Percentiles rank a stretch among this genome's conserved stretches.
These are phyloP conservation scores for Ochotona princeps DNA, from an alignment of 2,113 vertebrate species.

Conservation along the genomic window DNA sequence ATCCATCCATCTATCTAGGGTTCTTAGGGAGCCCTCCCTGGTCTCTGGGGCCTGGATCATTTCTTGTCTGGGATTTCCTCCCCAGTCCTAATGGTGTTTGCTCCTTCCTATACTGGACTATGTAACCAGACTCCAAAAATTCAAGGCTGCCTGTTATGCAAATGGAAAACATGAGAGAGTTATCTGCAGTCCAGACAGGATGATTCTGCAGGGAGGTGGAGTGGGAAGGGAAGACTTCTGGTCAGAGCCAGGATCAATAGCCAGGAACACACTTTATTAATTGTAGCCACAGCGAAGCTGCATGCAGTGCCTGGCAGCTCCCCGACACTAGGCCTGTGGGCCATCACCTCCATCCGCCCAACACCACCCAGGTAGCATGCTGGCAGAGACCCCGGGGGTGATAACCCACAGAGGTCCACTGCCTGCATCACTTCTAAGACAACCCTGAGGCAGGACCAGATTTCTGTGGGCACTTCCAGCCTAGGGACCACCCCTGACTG, in stretches of 20 bases:
- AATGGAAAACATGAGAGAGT: not conserved
- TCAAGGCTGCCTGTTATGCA: not conserved
- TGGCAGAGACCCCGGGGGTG: no score
- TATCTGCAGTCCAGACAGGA: not conserved
- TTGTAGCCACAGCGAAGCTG: not conserved
- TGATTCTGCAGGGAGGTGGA: not conserved
- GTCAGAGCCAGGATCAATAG: not conserved
- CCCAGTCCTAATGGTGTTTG: not conserved
- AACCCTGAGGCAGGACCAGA: conserved; percentile 15
- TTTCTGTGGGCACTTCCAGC: conserved; percentile 5
- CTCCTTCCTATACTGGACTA: not conserved
- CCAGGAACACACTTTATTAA: not conserved
- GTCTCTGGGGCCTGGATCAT: no score
- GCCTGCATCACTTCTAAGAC: not conserved
- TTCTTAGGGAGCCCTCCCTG: not conserved
- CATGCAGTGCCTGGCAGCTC: rapidly evolving
- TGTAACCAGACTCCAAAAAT: not conserved
- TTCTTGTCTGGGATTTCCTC: no score
- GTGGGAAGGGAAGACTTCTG: not conserved
- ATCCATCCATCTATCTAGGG: no score
- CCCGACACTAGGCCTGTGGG: not conserved
- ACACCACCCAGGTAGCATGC: no score
- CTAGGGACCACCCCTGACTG: conserved; percentile 7
- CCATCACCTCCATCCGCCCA: no score
- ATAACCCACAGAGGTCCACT: not conserved